Conservation (phyloP, 1,140 invertebrate genomes). For the Drosophila sproati region DNA sequence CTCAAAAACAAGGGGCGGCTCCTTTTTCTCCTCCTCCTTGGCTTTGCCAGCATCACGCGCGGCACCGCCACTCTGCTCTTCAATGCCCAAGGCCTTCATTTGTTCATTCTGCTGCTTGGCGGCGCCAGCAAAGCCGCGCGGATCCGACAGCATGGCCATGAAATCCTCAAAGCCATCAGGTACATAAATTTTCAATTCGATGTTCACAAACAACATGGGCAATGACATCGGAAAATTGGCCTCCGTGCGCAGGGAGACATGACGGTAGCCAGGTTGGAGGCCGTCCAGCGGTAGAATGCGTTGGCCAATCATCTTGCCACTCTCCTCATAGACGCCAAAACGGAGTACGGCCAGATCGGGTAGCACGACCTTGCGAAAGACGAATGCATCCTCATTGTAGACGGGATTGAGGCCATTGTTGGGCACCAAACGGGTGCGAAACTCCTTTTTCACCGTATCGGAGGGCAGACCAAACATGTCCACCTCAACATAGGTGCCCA, state of each 20-base stretch:
- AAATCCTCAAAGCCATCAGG: constrained; percentile 99
- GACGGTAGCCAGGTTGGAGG: constrained; percentile 98
- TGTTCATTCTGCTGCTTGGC: constrained; percentile 94
- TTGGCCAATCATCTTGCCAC: constrained; percentile 98
- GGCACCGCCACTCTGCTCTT: constrained; percentile 88
- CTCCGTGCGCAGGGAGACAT: constrained; percentile 98
- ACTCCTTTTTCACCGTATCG: constrained; percentile 99
- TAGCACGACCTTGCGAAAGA: constrained; percentile 99
- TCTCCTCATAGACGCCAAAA: constrained; percentile 99
- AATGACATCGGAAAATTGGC: constrained; percentile 99
- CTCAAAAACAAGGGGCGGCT: constrained; percentile 92
- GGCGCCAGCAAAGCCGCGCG: constrained; percentile 95
- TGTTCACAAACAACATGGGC: constrained; percentile 99
- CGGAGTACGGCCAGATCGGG: constrained; percentile 98
- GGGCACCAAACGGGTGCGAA: constrained; percentile 97
- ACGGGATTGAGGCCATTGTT: constrained; percentile 98
- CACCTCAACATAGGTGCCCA: constrained; percentile 99
- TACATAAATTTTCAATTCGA: constrained; percentile 99
- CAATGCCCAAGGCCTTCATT: constrained; percentile 97
- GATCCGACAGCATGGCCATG: constrained; percentile 98
- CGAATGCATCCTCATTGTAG: constrained; percentile 99
- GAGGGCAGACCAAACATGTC: constrained; percentile 99
- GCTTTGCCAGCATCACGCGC: constrained; percentile 85
- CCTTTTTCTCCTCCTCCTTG: constrained; percentile 90
- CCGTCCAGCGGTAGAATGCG: constrained; percentile 98